Evolutionary conservation across 2,888 invertebrate species (phyloP), one percentile per base, ranked within the genome.

Genomic region (Mythimna lalbum): DNA sequence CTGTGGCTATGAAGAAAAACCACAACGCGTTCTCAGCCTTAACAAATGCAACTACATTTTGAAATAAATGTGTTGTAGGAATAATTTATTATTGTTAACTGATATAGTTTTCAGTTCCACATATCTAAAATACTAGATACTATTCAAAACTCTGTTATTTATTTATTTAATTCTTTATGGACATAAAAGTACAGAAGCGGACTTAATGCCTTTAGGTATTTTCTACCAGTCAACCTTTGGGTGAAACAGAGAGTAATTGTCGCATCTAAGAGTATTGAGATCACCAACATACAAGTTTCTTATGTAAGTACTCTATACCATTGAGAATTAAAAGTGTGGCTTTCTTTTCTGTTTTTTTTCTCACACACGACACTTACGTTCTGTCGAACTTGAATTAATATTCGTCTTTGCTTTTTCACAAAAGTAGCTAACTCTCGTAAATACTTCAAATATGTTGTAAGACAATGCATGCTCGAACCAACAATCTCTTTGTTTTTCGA

Each of bases 341-440:
- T 53, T 57, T 61, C 17, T 56, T 64, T 52, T 47, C 9, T 47
- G 14, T n/a, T 66, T 71, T 57, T 55, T 39, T 47, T 47, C 27
- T 10, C 21, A 55, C 43, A 75, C 19, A n/a, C 27, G 9, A 52
- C 9, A 52, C 23, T 52, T 53, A 78, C 69, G 55, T 66, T 75
- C 50, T 68, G 68, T 62, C 27, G 19, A 68, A 69, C 36, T 60
- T 31, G 21, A 64, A 74, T 63, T 57, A 71, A 73, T 80, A 31
- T 80, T 80, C 70, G 50, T 49, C 65, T 62, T 70, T 53, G 39
- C 49, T 47, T 73, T 73, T 63, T 59, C 59, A 50, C 73, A 69
- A 77, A 49, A 52, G 55, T 39, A 57, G 21, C 53, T 23, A 7
- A 57, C n/a, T n/a, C n/a, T n/a, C n/a, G n/a, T 43, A 50, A 47